These are phyloP conservation scores for Acanthosepion pharaonis DNA, from an alignment of 2,888 invertebrate species.

Conservation along the genomic window DNA sequence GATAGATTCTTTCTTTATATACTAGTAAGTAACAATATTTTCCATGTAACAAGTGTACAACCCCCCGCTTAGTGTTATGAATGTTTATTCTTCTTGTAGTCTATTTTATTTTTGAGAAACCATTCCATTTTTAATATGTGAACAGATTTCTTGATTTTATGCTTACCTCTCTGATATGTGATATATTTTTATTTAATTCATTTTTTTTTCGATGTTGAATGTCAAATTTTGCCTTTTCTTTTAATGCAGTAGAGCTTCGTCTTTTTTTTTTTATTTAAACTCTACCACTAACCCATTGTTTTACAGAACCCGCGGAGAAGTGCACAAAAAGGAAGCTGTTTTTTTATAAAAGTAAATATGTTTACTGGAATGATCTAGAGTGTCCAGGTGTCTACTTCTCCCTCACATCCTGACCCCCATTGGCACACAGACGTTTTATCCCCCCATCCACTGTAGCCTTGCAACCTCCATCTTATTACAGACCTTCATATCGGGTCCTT, in stretches of 20 bases:
- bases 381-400: constrained; percentile 40
- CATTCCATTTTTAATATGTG: background rate
- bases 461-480: constrained; percentile 2
- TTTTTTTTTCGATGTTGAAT: background rate
- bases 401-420: constrained; percentile 41
- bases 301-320: constrained; percentile 42
- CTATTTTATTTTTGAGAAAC: background rate
- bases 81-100: background rate
- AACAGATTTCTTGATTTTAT: background rate
- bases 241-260: background rate
- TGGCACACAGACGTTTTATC: background rate
- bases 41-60: background rate
- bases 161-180: background rate
- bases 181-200: background rate
- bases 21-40: background rate
- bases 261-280: background rate
- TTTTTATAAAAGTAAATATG: constrained; percentile 47
- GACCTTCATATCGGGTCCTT: background rate
- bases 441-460: constrained; percentile 11
- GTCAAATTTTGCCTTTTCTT: background rate
- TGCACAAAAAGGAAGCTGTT: constrained; percentile 45
- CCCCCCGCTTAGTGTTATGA: no score
- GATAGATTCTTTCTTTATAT: no score
- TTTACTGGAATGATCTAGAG: constrained; percentile 36
- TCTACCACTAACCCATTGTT: constrained; percentile 40